Percentiles rank a stretch among this genome's conserved stretches.
phyloP scores from a whole-genome alignment of 2,797 vertebrate species.

The Tauraco hartlaubi region DNA sequence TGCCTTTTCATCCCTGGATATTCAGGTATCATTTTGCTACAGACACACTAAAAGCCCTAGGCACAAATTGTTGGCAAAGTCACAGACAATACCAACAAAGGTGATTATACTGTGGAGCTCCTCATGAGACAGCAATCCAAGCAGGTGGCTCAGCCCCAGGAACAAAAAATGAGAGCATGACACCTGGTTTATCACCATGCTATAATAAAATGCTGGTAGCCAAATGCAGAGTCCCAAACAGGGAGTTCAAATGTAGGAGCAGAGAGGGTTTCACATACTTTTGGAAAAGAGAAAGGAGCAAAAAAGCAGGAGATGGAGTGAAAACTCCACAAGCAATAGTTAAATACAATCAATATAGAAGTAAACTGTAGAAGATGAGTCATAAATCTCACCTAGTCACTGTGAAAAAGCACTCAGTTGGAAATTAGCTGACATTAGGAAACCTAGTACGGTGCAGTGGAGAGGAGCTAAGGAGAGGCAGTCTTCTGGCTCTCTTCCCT shows the following conservation, averaged over 20 bases:
- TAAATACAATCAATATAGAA: neutral
- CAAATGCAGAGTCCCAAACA: neutral
- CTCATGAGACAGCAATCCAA: neutral
- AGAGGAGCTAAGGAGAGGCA: neutral
- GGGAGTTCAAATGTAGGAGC: neutral
- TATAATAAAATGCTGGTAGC: neutral
- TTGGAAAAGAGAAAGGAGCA: neutral
- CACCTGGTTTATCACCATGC: constrained; percentile 1
- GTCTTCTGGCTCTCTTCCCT: neutral
- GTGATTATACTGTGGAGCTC: neutral
- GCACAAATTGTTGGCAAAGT: constrained; percentile 26
- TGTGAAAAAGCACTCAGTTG: neutral
- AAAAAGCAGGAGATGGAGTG: neutral
- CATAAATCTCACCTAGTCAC: neutral
- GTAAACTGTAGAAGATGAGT: neutral
- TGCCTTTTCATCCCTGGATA: constrained; percentile 10
- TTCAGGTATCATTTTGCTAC: constrained; percentile 11
- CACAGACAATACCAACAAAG: neutral
- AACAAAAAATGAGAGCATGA: neutral
- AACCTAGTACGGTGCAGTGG: fast-evolving
- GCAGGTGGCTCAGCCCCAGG: constrained; percentile 43
- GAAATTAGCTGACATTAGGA: neutral
- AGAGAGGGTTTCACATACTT: neutral
- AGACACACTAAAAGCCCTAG: neutral
- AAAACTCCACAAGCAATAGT: neutral